Evolutionary conservation across 2,797 vertebrate genomes (phyloP), one percentile per base, ranked within the genome.

Genomic region (Brotula barbata): DNA sequence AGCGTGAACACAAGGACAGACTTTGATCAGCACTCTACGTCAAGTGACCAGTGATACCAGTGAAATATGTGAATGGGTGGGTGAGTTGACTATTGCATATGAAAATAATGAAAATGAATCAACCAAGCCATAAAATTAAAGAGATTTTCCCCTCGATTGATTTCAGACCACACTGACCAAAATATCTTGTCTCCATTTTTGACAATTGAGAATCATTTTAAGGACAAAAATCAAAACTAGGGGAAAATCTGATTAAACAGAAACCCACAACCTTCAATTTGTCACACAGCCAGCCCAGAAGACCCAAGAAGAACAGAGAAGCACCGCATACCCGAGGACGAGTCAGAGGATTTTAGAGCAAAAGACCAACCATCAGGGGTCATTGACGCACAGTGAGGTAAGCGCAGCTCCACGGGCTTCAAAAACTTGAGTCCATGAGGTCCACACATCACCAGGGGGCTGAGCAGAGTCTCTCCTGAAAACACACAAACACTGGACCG

Each of bases 321-420:
- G 94, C 91, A 93, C 91, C 94, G 96, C 96, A 78, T 99, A 99
- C 97, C 97, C 95, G 96, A 98, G 94, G 95, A 98, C 94, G 96
- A 97, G 96, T 98, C 96, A 92, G 97, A 99, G 93, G 96, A 99
- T 97, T 98, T 98, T 96, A 99, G 97, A 98, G 96, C 97, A 97
- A 99, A 99, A 98, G 97, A 99, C 97, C 97, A 99, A 98, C 97
- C 96, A 95, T 98, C 97, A 95, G 97, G 97, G 92, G 96, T 99
- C 97, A 99, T 98, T 88, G 97, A 98, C 94, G 97, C 96, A 97
- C 97, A 99, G 84, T 99, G 97, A 93, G 97, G 97, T 77, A 99
- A 85, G 90, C 97, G 97, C 21, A 99, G 97, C 93, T 99, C 97
- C 93, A 99, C 97, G 0, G 97, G 97, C 90, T 99, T 99, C 93